Evolutionary conservation across 2,797 vertebrate species (phyloP), one percentile per base, ranked within the genome.

Genomic region (Myripristis murdjan): DNA sequence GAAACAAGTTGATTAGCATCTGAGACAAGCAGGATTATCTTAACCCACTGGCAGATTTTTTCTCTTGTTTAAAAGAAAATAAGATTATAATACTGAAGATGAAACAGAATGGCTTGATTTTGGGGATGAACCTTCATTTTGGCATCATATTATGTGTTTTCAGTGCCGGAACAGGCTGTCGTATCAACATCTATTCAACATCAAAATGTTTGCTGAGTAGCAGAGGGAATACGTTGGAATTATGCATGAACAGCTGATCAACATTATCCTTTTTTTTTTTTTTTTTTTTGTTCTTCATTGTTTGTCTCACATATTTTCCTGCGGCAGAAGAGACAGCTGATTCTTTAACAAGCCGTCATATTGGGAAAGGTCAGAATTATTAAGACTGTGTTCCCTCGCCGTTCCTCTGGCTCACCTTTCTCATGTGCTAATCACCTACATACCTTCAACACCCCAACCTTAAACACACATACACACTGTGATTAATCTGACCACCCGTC

Each of bases 361-460:
- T 43, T 31, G 37, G 65, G 62, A 88, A 90, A 91, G 77, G 90
- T 86, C 86, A 89, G 56, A 63, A 75, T 75, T 76, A 77, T 82
- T 76, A 73, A 82, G 72, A 73, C 63, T 44, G 63, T 61, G 64
- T 43, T 70, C 35, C 55, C 58, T 69, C 37, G 70, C 57, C 20
- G 28, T 77, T 65, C 44, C 52, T 67, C 61, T 64, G 3, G 59
- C 79, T 81, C 70, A 82, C 75, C 54, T 75, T 85, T 79, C 69
- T 75, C 41, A 63, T 22, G 35, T 37, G 62, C 82, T 90, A 90
- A 89, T 91, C 70, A 77, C 61, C 58, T 76, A 74, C 65, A 70
- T 62, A 52, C 51, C 14, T 35, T 11, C 37, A 86, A 64, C 16
- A 18, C 11, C 24, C 11, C 20, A 1, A 22, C 6, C 54, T 57